A percentile compares a stretch with the other conserved stretches of the same genome.
phyloP scores from a whole-genome alignment of 2,797 vertebrate species.

The Selene dorsalis region DNA sequence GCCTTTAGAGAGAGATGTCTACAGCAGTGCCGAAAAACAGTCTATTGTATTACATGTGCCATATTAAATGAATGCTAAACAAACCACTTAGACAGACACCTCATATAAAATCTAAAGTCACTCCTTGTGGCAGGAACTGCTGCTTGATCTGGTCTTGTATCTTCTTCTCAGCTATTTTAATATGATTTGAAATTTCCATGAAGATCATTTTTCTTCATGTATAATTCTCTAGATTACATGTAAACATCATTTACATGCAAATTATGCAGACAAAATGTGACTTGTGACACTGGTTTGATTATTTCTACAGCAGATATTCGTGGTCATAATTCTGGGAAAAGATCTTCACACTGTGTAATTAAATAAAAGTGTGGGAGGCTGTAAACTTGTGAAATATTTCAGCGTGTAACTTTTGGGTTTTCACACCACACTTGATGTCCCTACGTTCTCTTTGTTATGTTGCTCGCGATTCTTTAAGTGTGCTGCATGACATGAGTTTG shows the following conservation, averaged over 20 bases:
- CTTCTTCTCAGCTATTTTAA: neutral
- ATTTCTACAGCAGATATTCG: neutral
- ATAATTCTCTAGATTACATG: neutral
- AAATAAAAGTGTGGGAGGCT: neutral
- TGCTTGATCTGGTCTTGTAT: neutral
- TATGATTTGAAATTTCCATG: neutral
- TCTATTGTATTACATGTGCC: neutral
- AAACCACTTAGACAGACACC: neutral
- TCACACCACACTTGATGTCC: neutral
- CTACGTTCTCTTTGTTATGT: neutral
- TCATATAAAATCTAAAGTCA: neutral
- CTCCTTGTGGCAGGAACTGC: neutral
- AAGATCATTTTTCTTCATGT: neutral
- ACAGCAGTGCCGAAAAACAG: neutral
- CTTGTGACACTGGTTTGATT: neutral
- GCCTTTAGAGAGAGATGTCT: neutral
- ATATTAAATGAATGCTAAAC: neutral
- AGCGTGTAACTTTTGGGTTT: neutral
- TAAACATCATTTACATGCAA: neutral
- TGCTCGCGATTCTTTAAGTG: slow-evolving; percentile 16
- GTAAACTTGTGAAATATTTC: neutral
- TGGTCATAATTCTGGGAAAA: neutral
- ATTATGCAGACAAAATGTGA: neutral
- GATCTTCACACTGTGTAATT: neutral
- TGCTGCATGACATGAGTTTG: slow-evolving; percentile 12